Base-by-base conservation (phyloP, 2,797 vertebrate genomes). In the Cyprinella venusta region DNA sequence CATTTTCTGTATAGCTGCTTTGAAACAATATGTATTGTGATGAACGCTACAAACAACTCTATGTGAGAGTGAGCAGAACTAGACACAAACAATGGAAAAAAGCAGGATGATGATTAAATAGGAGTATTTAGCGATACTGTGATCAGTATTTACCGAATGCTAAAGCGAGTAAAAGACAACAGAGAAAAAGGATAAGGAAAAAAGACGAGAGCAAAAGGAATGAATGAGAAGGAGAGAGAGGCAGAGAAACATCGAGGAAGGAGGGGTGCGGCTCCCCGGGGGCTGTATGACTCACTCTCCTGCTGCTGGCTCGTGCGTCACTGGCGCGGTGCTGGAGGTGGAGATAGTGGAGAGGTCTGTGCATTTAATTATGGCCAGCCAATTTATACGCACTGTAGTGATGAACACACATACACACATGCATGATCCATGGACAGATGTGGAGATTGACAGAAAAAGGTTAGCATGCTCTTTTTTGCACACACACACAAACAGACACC, bases 241-340 rank as follows among this genome's bases (percentile, higher is more conserved):
- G 30, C 52, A 84, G 77, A 81, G 82, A 85, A 54, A 82, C 36
- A 75, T 59, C 40, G 72, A 80, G 84, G 79, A 82, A 71, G 87
- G 88, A 89, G 88, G 87, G 87, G 85, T 88, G 86, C 87, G 82
- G 87, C 86, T 88, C 87, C 86, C 88, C 33, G 83, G 80, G 86
- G 89, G 87, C 87, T 84, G 87, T 81, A 90, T 91, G 91, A 91
- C 88, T 91, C 91, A 91, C 87, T 88, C 90, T 89, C 85, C 84
- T 88, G 88, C 89, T 89, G 89, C 88, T 87, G 86, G 85, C 86
- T 91, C 71, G 87, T 91, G 91, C 90, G 90, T 91, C 91, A 91
- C 89, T 87, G 87, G 85, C 80, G 81, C 85, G 80, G 85, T 83
- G 84, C 89, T 90, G 90, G 87, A 90, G 90, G 90, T 87, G 89